Conservation (phyloP, 1,140 invertebrate genomes). For the Drosophila yakuba region DNA sequence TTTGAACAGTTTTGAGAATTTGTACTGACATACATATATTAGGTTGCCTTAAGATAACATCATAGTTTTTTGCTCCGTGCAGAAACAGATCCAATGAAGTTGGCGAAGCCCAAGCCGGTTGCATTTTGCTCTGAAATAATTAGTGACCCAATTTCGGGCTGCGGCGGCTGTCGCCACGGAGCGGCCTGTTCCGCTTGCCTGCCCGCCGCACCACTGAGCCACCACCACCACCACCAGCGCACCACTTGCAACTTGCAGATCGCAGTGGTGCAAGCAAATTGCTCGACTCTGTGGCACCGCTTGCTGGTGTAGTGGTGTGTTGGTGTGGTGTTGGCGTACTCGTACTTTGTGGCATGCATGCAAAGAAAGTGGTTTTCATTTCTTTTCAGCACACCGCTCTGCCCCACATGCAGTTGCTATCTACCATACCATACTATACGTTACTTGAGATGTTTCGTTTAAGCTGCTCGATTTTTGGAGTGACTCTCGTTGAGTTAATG, state of each 20-base stretch:
- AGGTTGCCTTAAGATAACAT: neutral
- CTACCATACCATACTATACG: constrained; percentile 3
- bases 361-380: constrained; percentile 85
- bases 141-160: constrained; percentile 80
- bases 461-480: constrained; percentile 35
- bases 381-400: constrained; percentile 70
- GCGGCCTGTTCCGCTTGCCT: constrained; percentile 75
- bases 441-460: constrained; percentile 37
- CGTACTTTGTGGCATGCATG: constrained; percentile 80
- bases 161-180: constrained; percentile 47
- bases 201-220: constrained; percentile 17
- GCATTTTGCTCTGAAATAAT: constrained; percentile 83
- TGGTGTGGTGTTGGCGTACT: constrained; percentile 70
- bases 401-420: constrained; percentile 42
- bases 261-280: constrained; percentile 67
- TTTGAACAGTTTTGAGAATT: neutral
- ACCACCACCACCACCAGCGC: neutral
- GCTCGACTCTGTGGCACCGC: constrained; percentile 57
- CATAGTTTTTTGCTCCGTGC: constrained; percentile 18
- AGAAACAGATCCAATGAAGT: constrained; percentile 14
- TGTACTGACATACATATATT: neutral
- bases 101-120: constrained; percentile 54
- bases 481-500: constrained; percentile 48
- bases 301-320: constrained; percentile 38
- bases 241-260: constrained; percentile 15